Base-by-base conservation (phyloP, 2,888 invertebrate genomes). In the Pyrrhia umbra region DNA sequence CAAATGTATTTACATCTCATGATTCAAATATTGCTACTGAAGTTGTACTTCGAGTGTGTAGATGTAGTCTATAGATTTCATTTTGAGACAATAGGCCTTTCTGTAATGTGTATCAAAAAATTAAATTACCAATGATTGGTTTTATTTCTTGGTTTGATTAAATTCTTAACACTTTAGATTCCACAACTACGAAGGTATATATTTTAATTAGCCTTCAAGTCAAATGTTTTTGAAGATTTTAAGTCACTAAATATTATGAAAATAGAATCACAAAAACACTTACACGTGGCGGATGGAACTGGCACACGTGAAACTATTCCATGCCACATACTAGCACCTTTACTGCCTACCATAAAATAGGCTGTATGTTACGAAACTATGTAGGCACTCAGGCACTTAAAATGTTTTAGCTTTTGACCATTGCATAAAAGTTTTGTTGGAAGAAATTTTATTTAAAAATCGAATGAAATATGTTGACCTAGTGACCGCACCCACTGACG, bases 281-380 rank as follows among this genome's bases (percentile, higher is more conserved):
- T 5, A 15, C 45, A 46, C 16, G 16, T 15, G 16, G n/a, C n/a
- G 13, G 13, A 3, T 5, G 10, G n/a, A 23, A 39, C n/a, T 2
- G 21, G 30, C 34, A 15, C 10, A 39, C 42, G 23, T 59, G 43
- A 70, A 61, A 61, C 49, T 34, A 52, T 69, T 52, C n/a, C 27
- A 25, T 16, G 37, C 25, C 20, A 54, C 13, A 25, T n/a, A 39
- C 23, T 40, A 23, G 27, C 23, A 13, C 1, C 9, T 50, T 55
- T 54, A 51, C 37, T 37, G 23, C 30, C 57, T 23, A 40, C n/a
- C 40, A 52, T 66, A 45, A n/a, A 56, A 56, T 27, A 20, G 5
- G 9, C 34, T 16, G 27, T 45, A 30, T 47, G 34, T 30, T 47
- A 16, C 16, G 8, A 42, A 55, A 51, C 34, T 40, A 61, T 39